Conservation (phyloP, 2,888 invertebrate species). For the Merodon equestris region DNA sequence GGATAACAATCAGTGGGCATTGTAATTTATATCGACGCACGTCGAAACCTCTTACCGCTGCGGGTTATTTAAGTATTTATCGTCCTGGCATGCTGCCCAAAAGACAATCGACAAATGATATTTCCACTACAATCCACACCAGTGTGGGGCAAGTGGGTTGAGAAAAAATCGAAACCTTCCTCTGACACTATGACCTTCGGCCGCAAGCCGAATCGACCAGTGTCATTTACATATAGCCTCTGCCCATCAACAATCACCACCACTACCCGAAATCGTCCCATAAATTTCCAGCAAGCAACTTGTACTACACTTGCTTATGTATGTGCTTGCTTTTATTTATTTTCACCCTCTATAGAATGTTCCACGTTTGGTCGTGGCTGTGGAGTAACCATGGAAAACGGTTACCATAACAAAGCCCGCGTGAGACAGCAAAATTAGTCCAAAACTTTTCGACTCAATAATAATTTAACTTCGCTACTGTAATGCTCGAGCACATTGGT, state of each 20-base stretch:
- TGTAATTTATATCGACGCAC: too few species aligned
- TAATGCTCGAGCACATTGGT: constrained; percentile 2
- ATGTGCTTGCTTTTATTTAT: constrained; percentile 4
- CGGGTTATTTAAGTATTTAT: neutral
- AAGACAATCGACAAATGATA: neutral
- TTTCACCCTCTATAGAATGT: too few species aligned
- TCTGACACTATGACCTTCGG: constrained; percentile 58
- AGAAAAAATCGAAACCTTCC: constrained; percentile 4
- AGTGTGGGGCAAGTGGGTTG: neutral
- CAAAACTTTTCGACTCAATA: constrained; percentile 49
- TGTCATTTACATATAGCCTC: constrained; percentile 23
- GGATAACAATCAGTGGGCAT: too few species aligned
- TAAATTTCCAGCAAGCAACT: constrained; percentile 52
- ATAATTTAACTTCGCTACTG: constrained; percentile 12
- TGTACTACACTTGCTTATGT: constrained; percentile 33
- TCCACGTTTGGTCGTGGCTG: constrained; percentile 3
- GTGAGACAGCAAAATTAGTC: constrained; percentile 55
- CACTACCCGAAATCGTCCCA: constrained; percentile 11
- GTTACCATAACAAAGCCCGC: constrained; percentile 51
- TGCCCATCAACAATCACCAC: constrained; percentile 2
- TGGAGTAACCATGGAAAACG: constrained; percentile 29
- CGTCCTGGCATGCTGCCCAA: constrained; percentile 16
- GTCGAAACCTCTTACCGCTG: too few species aligned
- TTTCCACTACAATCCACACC: neutral
- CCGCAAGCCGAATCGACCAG: constrained; percentile 47